These are phyloP conservation scores for Dynastes hyllus DNA, from an alignment of 2,888 invertebrate species.

Conservation along the genomic window DNA sequence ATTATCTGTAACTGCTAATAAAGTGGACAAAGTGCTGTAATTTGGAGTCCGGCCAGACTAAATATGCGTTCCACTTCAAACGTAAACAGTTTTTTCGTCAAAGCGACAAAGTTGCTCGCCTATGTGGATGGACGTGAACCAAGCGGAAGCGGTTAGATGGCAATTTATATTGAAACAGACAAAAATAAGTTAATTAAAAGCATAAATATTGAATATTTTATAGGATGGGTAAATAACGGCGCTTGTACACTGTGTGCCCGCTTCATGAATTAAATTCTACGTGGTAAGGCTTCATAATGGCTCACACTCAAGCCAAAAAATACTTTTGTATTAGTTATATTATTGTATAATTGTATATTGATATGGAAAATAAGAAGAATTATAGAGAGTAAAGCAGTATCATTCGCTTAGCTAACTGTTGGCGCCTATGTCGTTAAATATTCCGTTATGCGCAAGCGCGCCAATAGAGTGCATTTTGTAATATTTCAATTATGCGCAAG, in stretches of 20 bases:
- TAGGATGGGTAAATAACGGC: not conserved
- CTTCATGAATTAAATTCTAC: not conserved
- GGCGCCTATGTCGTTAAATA: too few species aligned
- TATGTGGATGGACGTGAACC: not conserved
- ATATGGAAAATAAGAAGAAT: too few species aligned
- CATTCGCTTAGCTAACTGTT: too few species aligned
- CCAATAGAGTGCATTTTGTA: too few species aligned
- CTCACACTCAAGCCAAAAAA: too few species aligned
- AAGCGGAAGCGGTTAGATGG: not conserved
- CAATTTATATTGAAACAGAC: not conserved
- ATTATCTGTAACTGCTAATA: slow-evolving; percentile 47
- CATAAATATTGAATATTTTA: slow-evolving; percentile 9
- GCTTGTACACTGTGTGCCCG: not conserved
- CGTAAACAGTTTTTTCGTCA: slow-evolving; percentile 27
- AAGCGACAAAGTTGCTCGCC: not conserved
- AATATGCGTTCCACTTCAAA: slow-evolving; percentile 28
- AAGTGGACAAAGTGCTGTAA: slow-evolving; percentile 47
- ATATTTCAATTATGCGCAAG: too few species aligned
- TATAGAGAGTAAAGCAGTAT: too few species aligned
- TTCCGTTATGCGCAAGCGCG: too few species aligned
- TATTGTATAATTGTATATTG: too few species aligned
- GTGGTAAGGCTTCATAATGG: not conserved
- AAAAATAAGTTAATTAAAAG: slow-evolving; percentile 13
- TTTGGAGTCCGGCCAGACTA: slow-evolving; percentile 46
- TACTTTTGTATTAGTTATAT: too few species aligned